Percentiles rank a stretch among this genome's conserved stretches.
These are phyloP conservation scores for Ophthalmolycus amberensis DNA, from an alignment of 2,113 vertebrate genomes.

Conservation along the genomic window DNA sequence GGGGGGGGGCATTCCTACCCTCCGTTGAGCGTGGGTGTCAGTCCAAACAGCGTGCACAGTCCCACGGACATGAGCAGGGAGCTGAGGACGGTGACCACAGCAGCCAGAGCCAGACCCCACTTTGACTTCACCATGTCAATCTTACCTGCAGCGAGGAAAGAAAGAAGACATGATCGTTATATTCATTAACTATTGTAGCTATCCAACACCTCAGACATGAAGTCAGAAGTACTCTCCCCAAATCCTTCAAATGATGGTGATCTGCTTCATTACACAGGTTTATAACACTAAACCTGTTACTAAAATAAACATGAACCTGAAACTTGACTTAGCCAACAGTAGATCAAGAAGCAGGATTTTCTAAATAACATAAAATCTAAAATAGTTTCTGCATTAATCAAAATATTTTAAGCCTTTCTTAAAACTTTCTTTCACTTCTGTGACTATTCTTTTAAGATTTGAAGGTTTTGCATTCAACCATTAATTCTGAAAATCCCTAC, in stretches of 20 bases:
- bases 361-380: not conserved
- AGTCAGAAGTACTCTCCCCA: not conserved
- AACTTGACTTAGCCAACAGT: not conserved
- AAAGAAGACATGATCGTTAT: fast-evolving
- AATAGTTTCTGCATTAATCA: not conserved
- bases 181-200: not conserved
- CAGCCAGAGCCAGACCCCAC: constrained; percentile 97
- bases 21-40: constrained; percentile 97
- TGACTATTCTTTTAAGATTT: not conserved
- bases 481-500: not conserved
- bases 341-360: not conserved
- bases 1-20: constrained; percentile 84
- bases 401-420: not conserved
- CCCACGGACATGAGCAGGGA: constrained; percentile 99
- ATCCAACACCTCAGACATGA: not conserved
- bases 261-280: not conserved
- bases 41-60: constrained; percentile 95
- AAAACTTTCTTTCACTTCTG: not conserved
- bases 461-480: not conserved
- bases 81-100: constrained; percentile 97
- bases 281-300: too few species aligned
- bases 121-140: constrained; percentile 99
- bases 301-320: not conserved
- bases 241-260: not conserved
- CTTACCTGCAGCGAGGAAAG: constrained; percentile 85